Evolutionary conservation across 1,140 invertebrate species (phyloP).

Genomic region (Sarcophaga peregrina): DNA sequence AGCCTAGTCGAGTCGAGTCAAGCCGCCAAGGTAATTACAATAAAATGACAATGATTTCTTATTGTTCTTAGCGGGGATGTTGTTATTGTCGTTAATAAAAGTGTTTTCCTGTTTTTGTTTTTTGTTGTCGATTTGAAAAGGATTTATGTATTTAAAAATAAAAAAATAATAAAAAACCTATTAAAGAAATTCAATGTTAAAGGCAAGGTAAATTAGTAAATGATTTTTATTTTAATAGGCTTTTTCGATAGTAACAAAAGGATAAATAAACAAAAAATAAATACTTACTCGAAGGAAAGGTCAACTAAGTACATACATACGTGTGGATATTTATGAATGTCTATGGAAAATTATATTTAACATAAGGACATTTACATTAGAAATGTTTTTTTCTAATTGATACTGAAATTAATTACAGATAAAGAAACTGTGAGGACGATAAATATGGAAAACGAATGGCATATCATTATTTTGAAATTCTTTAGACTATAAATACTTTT

Average conservation of each 20-base stretch:
- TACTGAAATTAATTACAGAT: no score
- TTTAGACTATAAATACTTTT: no score
- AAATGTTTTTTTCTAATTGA: no score
- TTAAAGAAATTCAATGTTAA: slow-evolving; percentile 36
- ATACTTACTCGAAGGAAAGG: neutral
- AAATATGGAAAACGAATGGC: no score
- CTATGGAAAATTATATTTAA: no score
- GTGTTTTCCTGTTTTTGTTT: slow-evolving; percentile 37
- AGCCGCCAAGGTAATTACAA: slow-evolving; percentile 32
- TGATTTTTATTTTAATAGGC: no score
- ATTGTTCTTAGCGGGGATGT: neutral
- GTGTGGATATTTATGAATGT: no score
- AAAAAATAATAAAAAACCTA: neutral
- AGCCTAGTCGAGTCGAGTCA: neutral
- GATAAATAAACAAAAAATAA: neutral
- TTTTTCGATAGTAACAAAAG: no score
- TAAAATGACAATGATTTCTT: slow-evolving; percentile 35
- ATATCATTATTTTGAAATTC: no score
- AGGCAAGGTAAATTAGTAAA: slow-evolving; percentile 21
- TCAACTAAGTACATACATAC: neutral
- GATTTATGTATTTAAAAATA: no score
- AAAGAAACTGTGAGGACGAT: no score
- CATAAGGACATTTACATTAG: no score
- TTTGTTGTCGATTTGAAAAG: neutral
- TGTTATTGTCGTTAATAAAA: slow-evolving; percentile 18